phyloP scores from a whole-genome alignment of 2,797 vertebrate species.

The Phoebastria nigripes region DNA sequence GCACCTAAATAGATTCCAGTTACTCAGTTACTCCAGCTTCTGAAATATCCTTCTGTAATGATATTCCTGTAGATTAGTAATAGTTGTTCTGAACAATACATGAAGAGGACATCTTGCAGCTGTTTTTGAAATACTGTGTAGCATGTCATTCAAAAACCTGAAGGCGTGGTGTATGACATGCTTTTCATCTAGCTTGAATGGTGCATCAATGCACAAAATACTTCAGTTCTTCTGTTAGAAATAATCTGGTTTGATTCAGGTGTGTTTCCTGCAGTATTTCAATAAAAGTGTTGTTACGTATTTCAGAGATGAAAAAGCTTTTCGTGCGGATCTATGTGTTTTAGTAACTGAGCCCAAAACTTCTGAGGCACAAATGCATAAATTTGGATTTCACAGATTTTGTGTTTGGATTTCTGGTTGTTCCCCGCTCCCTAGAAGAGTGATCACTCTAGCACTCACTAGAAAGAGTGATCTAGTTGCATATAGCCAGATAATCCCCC shows the following conservation, averaged over 20 bases:
- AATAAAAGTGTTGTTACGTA: background rate
- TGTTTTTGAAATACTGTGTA: background rate
- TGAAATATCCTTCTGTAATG: background rate
- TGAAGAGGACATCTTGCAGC: background rate
- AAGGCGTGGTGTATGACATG: background rate
- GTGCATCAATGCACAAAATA: background rate
- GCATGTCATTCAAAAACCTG: background rate
- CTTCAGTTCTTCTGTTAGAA: background rate
- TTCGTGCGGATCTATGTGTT: background rate
- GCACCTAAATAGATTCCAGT: background rate
- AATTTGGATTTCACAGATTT: background rate
- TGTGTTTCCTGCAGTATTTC: background rate
- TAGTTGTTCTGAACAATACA: background rate
- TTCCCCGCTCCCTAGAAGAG: too few relatives aligned
- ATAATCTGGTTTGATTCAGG: background rate
- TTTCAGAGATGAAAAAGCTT: background rate
- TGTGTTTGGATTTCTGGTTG: background rate
- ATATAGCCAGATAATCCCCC: background rate
- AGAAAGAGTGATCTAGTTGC: background rate
- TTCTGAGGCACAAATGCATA: background rate
- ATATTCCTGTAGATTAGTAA: background rate
- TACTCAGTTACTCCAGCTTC: background rate
- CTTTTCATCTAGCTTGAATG: background rate
- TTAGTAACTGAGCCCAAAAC: background rate
- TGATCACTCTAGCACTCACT: too few relatives aligned